Evolutionary conservation across 2,113 vertebrate genomes (phyloP).

Genomic region (Nematolebias whitei): DNA sequence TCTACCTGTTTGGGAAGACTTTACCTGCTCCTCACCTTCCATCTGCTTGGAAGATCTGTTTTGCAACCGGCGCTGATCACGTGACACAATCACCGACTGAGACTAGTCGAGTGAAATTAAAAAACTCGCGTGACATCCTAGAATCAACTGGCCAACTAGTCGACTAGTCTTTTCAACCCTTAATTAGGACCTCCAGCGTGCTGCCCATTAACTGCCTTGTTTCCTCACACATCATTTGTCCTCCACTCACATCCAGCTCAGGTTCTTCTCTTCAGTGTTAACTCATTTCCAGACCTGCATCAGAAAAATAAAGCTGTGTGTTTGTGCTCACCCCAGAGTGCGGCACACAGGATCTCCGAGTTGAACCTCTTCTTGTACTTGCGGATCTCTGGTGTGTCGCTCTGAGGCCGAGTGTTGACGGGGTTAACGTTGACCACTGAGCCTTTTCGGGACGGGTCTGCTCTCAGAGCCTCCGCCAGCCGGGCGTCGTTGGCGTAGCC

Average conservation of each 20-base stretch:
- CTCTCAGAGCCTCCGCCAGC: slow-evolving; percentile 92
- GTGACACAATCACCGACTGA: too few species aligned
- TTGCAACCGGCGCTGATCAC: too few species aligned
- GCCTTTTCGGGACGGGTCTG: slow-evolving; percentile 94
- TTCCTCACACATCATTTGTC: neutral
- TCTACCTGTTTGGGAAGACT: too few species aligned
- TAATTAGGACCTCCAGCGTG: neutral
- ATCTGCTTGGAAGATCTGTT: too few species aligned
- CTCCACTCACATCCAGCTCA: neutral
- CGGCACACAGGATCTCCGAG: slow-evolving; percentile 97
- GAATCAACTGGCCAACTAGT: too few species aligned
- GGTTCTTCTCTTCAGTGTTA: neutral
- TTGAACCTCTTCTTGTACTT: slow-evolving; percentile 99
- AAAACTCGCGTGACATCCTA: too few species aligned
- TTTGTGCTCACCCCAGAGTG: slow-evolving; percentile 90
- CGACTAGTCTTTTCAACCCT: too few species aligned
- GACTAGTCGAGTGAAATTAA: too few species aligned
- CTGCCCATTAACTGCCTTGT: neutral
- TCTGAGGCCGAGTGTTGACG: slow-evolving; percentile 97
- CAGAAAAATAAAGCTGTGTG: neutral
- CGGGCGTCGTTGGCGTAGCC: slow-evolving; percentile 93
- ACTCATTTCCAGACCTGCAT: neutral
- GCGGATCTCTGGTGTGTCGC: slow-evolving; percentile 97
- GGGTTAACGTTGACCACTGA: slow-evolving; percentile 99
- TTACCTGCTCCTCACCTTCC: too few species aligned